Evolutionary conservation across 2,113 vertebrate species (phyloP), one percentile per base, ranked within the genome.

Genomic region (Aspidoscelis tigris): DNA sequence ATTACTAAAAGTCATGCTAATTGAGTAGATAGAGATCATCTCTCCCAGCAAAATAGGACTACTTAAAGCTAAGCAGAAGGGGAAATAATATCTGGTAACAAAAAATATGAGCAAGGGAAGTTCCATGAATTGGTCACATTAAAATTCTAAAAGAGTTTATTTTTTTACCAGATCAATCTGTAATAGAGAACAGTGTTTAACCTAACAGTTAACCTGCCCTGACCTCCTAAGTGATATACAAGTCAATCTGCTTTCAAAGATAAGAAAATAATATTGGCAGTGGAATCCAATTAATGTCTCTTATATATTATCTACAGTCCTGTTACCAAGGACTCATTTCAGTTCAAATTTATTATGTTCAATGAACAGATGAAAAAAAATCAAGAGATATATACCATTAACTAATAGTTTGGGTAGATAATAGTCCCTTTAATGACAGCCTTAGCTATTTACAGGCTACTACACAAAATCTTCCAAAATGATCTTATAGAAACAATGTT

Each of bases 1-100:
- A 77, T 78, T 78, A 72, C 20, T 39, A 84, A 84, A 72, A 7
- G 12, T 10, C 53, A 84, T 64, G 41, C 76, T 78, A 65, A 72
- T 64, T 84, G 47, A 53, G 44, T 22, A 74, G 16, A 64, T 0
- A 74, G 16, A 43, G 16, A 71, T 9, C 39, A 64, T 24, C 7
- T 74, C 24, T 71, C 33, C 16, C 72, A 73, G 55, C 41, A 65
- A 78, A 41, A 9, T 26, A 71, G 41, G 41, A 12, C 20, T 84
- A 39, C 33, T 72, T 70, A 83, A 84, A 78, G 76, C 41, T 72
- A 78, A 65, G 43, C 53, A 78, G 68, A 26, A 79, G 41, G 18
- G 79, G 50, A 61, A 73, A 68, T 43, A 24, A 53, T 7, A 26
- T 61, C 43, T 70, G 24, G 79, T 47, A 47, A 14, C 53, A 50